These are phyloP conservation scores for Peromyscus attwateri DNA, from an alignment of 2,797 vertebrate genomes.

Conservation along the genomic window DNA sequence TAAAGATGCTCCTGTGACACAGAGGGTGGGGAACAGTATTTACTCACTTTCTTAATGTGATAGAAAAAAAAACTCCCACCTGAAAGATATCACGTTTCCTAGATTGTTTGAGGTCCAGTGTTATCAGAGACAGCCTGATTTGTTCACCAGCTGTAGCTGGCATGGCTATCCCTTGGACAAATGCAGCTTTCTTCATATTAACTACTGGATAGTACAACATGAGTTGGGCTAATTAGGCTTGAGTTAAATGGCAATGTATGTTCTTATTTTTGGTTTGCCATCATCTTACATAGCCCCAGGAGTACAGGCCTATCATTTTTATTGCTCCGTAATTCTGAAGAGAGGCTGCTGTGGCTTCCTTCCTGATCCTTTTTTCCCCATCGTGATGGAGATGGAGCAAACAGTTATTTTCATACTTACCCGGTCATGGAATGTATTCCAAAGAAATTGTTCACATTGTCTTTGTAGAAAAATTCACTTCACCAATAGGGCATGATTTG, in stretches of 20 bases:
- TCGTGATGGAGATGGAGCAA: not conserved
- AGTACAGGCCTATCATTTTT: not conserved
- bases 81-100: conserved; percentile 1
- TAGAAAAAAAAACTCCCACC: not conserved
- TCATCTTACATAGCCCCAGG: not conserved
- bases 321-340: not conserved
- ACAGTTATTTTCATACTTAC: not conserved
- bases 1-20: not conserved
- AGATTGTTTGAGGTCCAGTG: not conserved
- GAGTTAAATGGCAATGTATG: not conserved
- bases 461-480: conserved; percentile 10
- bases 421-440: not conserved
- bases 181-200: not conserved
- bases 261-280: not conserved
- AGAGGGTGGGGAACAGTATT: not conserved
- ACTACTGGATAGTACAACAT: not conserved
- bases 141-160: not conserved
- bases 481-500: not conserved
- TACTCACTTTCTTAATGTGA: not conserved
- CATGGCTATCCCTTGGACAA: not conserved
- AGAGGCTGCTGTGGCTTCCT: not conserved
- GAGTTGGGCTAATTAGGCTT: conserved; percentile 24
- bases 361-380: not conserved
- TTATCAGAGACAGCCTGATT: not conserved
- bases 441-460: not conserved